Base-by-base conservation (phyloP, 2,113 vertebrate species). In the Oryzias celebensis region DNA sequence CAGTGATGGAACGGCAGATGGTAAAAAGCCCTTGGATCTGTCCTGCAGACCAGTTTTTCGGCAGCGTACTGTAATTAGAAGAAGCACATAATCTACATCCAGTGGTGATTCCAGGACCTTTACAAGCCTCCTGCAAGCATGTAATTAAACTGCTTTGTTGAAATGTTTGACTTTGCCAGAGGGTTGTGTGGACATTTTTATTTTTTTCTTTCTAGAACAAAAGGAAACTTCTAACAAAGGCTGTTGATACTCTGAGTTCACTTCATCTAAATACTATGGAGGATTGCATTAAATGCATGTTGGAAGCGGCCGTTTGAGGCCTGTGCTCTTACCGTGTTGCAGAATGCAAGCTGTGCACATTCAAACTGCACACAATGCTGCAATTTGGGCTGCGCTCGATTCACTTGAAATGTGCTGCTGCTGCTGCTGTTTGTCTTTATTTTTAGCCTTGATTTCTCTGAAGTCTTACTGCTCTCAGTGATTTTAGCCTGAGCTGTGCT, bases 341-440 rank as follows among this genome's bases (percentile, higher is more conserved):
- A 59, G 62, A 80, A 83, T 80, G 58, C 61, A 76, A 85, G 77
- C 68, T 74, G 77, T 78, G 73, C 75, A 84, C 77, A 83, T 79
- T 86, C 80, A 73, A 72, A 82, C 82, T 78, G 76, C 71, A 80
- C 74, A 85, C 74, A 14, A 77, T 57, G 3, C 72, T 75, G 68
- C 74, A 63, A 71, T 54, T 68, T 71, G 65, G 69, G 53, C 68
- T 64, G 68, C 2, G 49, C 73, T 79, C 62, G 75, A 75, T 71
- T 61, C 65, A 68, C 76, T 75, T 73, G 70, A 73, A 82, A 82
- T 79, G 68, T 82, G 82, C 78, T 82, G 10, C 64, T 82, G 82
- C 78, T 82, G 65, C 61, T 61, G 10, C 67, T 64, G 49, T 47
- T 61, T 70, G 14, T 52, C 53, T 61, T 60, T 52, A 50, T 48